Conservation (phyloP, 2,888 invertebrate genomes). For the Argynnis bischoffii region DNA sequence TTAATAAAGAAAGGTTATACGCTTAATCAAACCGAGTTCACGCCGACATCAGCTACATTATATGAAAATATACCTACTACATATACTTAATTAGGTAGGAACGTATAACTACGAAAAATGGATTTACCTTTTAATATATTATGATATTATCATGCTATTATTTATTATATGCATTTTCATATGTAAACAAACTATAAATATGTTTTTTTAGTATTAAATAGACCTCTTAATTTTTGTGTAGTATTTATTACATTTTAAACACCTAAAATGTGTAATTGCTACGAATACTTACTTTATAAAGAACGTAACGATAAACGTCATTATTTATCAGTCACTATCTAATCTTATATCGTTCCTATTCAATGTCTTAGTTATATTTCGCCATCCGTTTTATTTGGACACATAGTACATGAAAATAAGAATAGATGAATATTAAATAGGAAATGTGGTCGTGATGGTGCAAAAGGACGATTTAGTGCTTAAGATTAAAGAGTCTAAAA, state of each 20-base stretch:
- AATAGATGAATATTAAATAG: constrained; percentile 42
- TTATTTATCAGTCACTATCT: constrained; percentile 69
- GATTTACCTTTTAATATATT: neutral
- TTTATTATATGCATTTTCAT: neutral
- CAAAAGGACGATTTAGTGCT: constrained; percentile 63
- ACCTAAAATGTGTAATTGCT: neutral
- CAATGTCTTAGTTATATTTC: constrained; percentile 74
- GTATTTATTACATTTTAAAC: neutral
- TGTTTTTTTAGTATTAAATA: no score
- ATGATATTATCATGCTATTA: no score
- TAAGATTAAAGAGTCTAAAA: constrained; percentile 51
- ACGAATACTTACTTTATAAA: constrained; percentile 2
- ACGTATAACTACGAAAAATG: neutral
- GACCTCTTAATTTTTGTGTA: neutral
- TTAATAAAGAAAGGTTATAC: constrained; percentile 73
- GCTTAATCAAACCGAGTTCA: constrained; percentile 66
- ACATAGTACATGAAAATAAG: constrained; percentile 45
- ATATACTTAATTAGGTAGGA: neutral
- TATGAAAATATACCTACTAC: constrained; percentile 9
- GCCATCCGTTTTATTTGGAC: constrained; percentile 57
- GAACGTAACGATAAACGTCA: constrained; percentile 53
- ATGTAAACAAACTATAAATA: neutral
- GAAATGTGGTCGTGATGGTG: constrained; percentile 42
- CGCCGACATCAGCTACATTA: constrained; percentile 47
- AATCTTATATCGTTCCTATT: constrained; percentile 61